phyloP scores from a whole-genome alignment of 2,797 vertebrate species.

The Tolypeutes matacus region DNA sequence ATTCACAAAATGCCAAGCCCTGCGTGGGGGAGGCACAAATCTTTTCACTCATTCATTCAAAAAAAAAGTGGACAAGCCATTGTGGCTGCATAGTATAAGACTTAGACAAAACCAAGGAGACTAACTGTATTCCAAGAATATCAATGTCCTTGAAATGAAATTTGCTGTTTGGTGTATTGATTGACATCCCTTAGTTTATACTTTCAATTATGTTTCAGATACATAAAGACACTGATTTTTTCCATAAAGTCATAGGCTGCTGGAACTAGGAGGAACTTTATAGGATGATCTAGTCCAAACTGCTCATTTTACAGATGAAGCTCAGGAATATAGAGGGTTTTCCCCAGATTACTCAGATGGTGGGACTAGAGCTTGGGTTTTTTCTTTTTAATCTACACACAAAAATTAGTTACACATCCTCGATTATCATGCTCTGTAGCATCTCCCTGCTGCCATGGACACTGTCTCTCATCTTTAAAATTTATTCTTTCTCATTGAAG shows the following conservation, averaged over 20 bases:
- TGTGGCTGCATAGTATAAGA: slow-evolving; percentile 24
- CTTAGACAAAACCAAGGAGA: slow-evolving; percentile 60
- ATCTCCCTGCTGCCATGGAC: not conserved
- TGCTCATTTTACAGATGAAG: not conserved
- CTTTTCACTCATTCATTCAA: slow-evolving; percentile 65
- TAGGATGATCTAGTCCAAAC: not conserved
- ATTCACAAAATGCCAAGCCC: slow-evolving; percentile 63
- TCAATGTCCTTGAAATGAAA: slow-evolving; percentile 35
- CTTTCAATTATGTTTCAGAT: slow-evolving; percentile 30
- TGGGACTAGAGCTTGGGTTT: not conserved
- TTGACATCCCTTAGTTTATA: not conserved
- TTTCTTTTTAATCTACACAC: not conserved
- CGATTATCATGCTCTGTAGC: not conserved
- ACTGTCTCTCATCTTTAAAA: not conserved
- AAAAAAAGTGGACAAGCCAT: slow-evolving; percentile 57
- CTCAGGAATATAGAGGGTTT: not conserved
- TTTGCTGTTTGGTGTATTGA: not conserved
- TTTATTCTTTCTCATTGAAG: not conserved
- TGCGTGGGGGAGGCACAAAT: slow-evolving; percentile 71
- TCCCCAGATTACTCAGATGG: not conserved
- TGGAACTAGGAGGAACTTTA: not conserved
- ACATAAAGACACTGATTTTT: not conserved
- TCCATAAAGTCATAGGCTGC: not conserved
- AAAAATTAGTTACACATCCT: not conserved
- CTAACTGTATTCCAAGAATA: slow-evolving; percentile 22